Base-by-base conservation (phyloP, 92 coral and sea anemone species). In the Muricea muricata region DNA sequence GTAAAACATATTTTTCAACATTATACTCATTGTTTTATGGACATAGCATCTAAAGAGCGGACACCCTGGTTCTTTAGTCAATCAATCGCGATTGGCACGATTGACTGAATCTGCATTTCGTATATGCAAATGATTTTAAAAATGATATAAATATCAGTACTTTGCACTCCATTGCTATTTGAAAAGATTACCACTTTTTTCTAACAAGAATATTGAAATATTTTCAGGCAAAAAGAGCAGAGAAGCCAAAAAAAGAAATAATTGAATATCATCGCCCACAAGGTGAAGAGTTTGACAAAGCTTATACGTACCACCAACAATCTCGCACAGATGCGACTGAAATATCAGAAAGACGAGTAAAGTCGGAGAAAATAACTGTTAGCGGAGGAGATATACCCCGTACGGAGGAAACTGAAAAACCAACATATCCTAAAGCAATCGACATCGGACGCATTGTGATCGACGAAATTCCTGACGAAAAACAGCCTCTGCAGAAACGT, bases 391-490 rank as follows among this genome's bases (percentile, higher is more conserved):
- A 77, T 24, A 56, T 2, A 54, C 30, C 82, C 35, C 47, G 28
- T 26, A 34, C 11, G 31, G 32, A 61, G 40, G 63, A 48, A 3
- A 74, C 35, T 14, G 35, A 74, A 29, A 31, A 55, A 74, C 61
- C 80, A 45, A 42, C 5, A 74, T 74, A 74, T 48, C 80, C 61
- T 0, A 74, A 74, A 35, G 80, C 46, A 0, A 61, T 25, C 28
- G 37, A 74, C 6, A 41, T 74, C 48, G 80, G 80, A 45, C 80
- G 80, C 28, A 74, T 74, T 55, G 80, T 74, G 57, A 74, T 74
- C 48, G 80, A 74, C n/a, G 80, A 74, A 74, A 8, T 26, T 6
- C 80, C 80, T 6, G 80, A 45, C 1, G 80, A 74, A 33, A 48
- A 74, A 15, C 28, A 72, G 21, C 55, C 28, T 5, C 7, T 20